Conservation (phyloP, 2,888 invertebrate genomes). For the Pandemis cinnamomeana region DNA sequence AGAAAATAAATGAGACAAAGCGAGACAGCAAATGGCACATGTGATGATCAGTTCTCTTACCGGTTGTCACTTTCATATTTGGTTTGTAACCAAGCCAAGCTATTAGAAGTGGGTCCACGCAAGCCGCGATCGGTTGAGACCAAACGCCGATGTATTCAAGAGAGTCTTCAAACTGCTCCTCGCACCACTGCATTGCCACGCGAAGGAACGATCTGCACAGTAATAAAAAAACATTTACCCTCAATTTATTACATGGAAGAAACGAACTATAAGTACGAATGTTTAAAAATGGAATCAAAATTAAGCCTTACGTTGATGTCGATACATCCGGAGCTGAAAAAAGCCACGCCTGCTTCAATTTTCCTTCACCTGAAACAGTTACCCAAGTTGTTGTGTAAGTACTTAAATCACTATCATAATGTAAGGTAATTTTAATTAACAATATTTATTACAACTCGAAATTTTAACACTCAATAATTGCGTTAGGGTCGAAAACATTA, state of each 20-base stretch:
- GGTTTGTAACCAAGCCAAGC: slow-evolving; percentile 86
- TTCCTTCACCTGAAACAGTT: slow-evolving; percentile 52
- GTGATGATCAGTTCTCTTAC: slow-evolving; percentile 47
- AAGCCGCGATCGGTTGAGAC: slow-evolving; percentile 64
- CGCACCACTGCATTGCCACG: slow-evolving; percentile 63
- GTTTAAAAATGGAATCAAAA: not conserved
- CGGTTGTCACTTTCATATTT: slow-evolving; percentile 44
- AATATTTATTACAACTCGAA: too few species aligned
- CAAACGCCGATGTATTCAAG: slow-evolving; percentile 68
- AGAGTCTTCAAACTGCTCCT: slow-evolving; percentile 43
- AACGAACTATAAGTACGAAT: not conserved
- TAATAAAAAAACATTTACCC: not conserved
- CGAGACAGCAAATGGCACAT: not conserved
- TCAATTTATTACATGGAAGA: not conserved
- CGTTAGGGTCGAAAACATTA: too few species aligned
- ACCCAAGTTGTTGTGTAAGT: slow-evolving; percentile 20
- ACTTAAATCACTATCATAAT: too few species aligned
- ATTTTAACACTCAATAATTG: too few species aligned
- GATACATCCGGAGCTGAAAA: slow-evolving; percentile 71
- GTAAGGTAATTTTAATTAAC: too few species aligned
- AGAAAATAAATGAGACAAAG: not conserved
- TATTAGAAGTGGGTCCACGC: slow-evolving; percentile 86
- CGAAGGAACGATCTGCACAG: slow-evolving; percentile 65
- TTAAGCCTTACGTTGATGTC: slow-evolving; percentile 59
- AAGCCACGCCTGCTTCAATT: slow-evolving; percentile 70